A percentile compares a stretch with the other conserved stretches of the same genome.
phyloP scores from a whole-genome alignment of 2,113 vertebrate species.

The Sapajus apella region DNA sequence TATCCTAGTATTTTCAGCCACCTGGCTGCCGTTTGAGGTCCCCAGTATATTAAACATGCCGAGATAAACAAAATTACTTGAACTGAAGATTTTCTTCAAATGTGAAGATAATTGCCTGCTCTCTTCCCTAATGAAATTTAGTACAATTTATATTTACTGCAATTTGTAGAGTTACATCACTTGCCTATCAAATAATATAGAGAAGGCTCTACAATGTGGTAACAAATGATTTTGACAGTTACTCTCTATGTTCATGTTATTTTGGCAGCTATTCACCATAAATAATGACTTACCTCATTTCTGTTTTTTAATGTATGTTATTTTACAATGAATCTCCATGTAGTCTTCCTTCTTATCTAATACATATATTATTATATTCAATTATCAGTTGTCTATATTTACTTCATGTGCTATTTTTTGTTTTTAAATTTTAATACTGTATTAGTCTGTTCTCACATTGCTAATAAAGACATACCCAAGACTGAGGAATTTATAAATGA shows the following conservation, averaged over 20 bases:
- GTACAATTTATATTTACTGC: background rate
- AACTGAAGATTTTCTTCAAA: slow-evolving; percentile 16
- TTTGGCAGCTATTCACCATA: background rate
- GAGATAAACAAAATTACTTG: background rate
- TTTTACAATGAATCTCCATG: background rate
- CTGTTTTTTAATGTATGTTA: slow-evolving; percentile 31
- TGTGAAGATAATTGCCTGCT: background rate
- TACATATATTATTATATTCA: background rate
- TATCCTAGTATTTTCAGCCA: background rate
- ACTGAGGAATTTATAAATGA: too few species aligned
- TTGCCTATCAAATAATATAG: background rate
- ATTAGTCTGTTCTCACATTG: too few species aligned
- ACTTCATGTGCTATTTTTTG: background rate
- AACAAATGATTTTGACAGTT: background rate
- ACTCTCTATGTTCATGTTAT: background rate
- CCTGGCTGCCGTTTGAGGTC: rapidly evolving
- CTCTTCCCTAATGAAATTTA: background rate
- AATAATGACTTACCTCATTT: background rate
- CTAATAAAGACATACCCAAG: too few species aligned
- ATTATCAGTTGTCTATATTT: background rate
- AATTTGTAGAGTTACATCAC: background rate
- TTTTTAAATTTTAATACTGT: slow-evolving; percentile 17
- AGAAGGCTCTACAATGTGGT: background rate
- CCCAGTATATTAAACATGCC: background rate
- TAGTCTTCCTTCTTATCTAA: background rate